These are phyloP conservation scores for Drosophila parvula DNA, from an alignment of 1,140 invertebrate species.

Conservation along the genomic window DNA sequence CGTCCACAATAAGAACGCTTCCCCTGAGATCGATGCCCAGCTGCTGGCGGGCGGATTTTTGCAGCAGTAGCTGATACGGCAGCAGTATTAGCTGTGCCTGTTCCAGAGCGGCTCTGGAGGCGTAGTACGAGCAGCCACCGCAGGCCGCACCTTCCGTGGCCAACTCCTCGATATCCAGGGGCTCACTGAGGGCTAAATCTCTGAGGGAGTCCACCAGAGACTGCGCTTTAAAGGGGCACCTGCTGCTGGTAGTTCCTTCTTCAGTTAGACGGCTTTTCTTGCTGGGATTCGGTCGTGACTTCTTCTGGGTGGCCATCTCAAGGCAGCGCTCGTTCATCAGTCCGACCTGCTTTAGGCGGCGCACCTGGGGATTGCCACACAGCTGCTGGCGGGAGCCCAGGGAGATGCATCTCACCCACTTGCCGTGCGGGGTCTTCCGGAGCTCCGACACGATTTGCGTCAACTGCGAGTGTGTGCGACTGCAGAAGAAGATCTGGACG, in stretches of 20 bases:
- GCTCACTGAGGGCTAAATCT: conserved; percentile 88
- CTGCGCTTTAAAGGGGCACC: conserved; percentile 88
- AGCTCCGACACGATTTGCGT: conserved; percentile 97
- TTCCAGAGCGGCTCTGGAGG: conserved; percentile 90
- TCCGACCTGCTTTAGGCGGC: conserved; percentile 89
- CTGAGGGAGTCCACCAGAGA: conserved; percentile 88
- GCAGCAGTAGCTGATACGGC: conserved; percentile 95
- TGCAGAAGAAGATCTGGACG: conserved; percentile 95
- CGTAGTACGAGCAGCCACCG: conserved; percentile 96
- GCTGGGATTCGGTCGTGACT: conserved; percentile 86
- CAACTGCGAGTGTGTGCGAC: conserved; percentile 98
- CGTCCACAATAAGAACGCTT: conserved; percentile 97
- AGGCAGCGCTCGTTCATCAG: conserved; percentile 98
- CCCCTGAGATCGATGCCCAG: conserved; percentile 93
- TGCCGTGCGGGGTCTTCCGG: conserved; percentile 91
- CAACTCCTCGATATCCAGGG: conserved; percentile 96
- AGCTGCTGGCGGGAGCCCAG: conserved; percentile 96
- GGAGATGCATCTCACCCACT: conserved; percentile 90
- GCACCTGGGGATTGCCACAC: conserved; percentile 95
- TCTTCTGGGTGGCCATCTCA: conserved; percentile 86
- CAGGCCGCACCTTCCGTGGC: conserved; percentile 88
- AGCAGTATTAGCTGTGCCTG: conserved; percentile 92
- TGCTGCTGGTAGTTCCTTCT: conserved; percentile 63
- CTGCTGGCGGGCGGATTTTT: conserved; percentile 92
- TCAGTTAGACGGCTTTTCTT: conserved; percentile 85